Conservation (phyloP, 1,140 invertebrate species). For the Hyles euphorbiae region DNA sequence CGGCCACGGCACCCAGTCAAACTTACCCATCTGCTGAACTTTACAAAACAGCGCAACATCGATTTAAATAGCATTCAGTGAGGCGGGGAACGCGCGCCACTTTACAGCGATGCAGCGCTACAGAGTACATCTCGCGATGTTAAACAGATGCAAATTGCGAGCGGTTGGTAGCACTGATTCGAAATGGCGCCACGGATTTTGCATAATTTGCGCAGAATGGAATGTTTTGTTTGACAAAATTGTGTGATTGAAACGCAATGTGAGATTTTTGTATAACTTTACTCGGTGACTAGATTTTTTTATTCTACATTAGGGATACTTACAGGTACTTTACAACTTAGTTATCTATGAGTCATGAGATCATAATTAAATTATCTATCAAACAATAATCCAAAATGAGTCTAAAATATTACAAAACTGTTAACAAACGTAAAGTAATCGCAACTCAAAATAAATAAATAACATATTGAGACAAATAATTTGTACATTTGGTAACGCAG, state of each 20-base stretch:
- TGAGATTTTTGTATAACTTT: constrained; percentile 4
- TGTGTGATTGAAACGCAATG: constrained; percentile 43
- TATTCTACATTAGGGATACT: neutral
- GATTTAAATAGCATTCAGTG: constrained; percentile 27
- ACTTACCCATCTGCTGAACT: constrained; percentile 21
- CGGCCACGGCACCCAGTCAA: constrained; percentile 47
- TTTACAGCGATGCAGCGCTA: constrained; percentile 44
- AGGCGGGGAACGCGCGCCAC: neutral
- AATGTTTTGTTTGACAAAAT: constrained; percentile 49
- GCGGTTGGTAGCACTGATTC: constrained; percentile 63
- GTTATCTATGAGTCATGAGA: neutral
- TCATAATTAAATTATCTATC: neutral
- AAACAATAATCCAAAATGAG: too few species aligned
- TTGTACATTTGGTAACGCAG: too few species aligned
- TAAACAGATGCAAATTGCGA: constrained; percentile 70
- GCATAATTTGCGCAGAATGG: constrained; percentile 60
- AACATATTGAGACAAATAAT: too few species aligned
- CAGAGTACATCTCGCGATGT: constrained; percentile 25
- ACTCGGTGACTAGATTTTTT: constrained; percentile 5
- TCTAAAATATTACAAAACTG: too few species aligned
- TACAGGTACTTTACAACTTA: constrained; percentile 4
- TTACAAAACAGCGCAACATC: constrained; percentile 20
- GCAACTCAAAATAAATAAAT: too few species aligned
- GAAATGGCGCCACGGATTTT: constrained; percentile 64
- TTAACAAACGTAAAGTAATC: too few species aligned